Evolutionary conservation across 2,888 invertebrate genomes (phyloP).

Genomic region (Coecobrya sp.): DNA sequence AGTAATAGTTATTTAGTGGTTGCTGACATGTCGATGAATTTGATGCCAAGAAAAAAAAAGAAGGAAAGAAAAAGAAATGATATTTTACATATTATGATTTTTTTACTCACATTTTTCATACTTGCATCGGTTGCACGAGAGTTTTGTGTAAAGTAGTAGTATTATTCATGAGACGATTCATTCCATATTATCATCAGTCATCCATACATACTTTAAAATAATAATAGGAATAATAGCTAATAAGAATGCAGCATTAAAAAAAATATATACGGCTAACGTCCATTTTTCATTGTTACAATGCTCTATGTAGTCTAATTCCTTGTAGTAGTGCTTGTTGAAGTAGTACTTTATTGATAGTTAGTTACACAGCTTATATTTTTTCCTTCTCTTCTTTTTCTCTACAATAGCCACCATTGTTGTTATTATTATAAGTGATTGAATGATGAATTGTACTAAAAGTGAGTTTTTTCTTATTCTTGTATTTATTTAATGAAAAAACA

Average conservation of each 20-base stretch:
- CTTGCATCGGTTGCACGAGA: conserved; percentile 15
- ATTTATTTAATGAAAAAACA: conserved; percentile 27
- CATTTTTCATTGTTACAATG: conserved; percentile 28
- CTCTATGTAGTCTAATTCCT: conserved; percentile 27
- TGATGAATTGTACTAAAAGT: conserved; percentile 36
- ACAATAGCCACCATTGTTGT: background rate
- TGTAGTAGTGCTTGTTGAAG: background rate
- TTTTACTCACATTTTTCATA: background rate
- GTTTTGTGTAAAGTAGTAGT: conserved; percentile 1
- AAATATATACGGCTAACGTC: conserved; percentile 2
- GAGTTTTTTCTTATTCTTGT: background rate
- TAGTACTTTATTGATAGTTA: background rate
- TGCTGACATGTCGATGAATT: conserved; percentile 32
- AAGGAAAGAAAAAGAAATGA: conserved; percentile 1
- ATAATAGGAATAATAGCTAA: background rate
- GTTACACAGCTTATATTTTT: background rate
- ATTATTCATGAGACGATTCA: conserved; percentile 16
- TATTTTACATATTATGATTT: background rate
- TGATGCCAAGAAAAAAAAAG: conserved; percentile 32
- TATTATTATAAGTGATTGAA: conserved; percentile 23
- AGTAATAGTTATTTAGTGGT: background rate
- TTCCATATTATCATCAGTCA: conserved; percentile 5
- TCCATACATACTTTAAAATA: conserved; percentile 27
- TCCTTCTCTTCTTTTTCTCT: background rate
- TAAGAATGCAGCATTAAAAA: background rate